Percentiles rank a stretch among this genome's conserved stretches.
phyloP scores from a whole-genome alignment of 2,797 vertebrate genomes.

The Onychomys arenicola region DNA sequence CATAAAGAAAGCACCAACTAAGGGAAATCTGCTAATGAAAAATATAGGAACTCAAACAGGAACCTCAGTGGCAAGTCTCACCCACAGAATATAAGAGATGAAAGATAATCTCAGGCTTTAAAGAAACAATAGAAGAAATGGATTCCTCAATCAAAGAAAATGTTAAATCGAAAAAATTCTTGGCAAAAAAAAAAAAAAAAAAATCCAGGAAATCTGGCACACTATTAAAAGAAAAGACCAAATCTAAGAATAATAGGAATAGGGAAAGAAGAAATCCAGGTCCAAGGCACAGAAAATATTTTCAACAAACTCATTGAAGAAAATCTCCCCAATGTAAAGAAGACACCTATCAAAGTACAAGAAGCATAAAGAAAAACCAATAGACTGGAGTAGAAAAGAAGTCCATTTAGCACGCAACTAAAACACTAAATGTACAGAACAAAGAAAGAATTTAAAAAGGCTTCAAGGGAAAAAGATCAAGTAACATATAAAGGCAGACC shows the following conservation, averaged over 20 bases:
- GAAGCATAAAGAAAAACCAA: background rate
- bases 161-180: background rate
- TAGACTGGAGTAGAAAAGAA: background rate
- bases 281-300: no score
- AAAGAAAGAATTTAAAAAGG: background rate
- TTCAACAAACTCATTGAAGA: no score
- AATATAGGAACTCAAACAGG: background rate
- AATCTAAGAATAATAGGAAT: background rate
- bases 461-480: background rate
- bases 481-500: background rate
- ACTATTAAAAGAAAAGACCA: background rate
- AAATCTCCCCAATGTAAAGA: no score
- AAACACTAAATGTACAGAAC: background rate
- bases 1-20: background rate
- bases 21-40: background rate
- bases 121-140: background rate
- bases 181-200: background rate
- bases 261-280: no score
- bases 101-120: background rate
- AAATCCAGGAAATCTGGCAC: background rate
- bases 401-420: background rate
- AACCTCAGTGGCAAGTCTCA: background rate
- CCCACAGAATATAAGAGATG: background rate
- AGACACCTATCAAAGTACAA: no score
- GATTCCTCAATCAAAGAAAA: background rate